Evolutionary conservation across 2,113 vertebrate genomes (phyloP).

Genomic region (Balaeniceps rex): DNA sequence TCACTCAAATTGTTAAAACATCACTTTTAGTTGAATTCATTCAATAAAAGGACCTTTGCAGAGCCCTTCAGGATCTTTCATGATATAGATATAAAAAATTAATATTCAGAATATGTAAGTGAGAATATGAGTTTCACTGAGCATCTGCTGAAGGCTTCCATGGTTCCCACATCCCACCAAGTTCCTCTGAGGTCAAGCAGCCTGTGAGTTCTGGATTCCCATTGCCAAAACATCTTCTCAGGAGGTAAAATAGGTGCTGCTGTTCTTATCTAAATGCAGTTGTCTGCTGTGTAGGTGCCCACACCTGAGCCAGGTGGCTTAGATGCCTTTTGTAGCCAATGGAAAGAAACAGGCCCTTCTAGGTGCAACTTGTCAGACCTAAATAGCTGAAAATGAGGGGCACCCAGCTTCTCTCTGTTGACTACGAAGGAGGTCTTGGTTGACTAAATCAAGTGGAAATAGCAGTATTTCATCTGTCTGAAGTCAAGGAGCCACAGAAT

Average conservation of each 20-base stretch:
- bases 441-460: background rate
- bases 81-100: background rate
- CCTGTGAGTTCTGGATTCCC: background rate
- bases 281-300: accelerated
- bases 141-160: background rate
- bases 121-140: background rate
- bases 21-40: background rate
- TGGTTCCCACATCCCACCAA: background rate
- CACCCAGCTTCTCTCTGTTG: background rate
- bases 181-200: background rate
- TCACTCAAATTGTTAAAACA: background rate
- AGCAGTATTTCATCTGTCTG: background rate
- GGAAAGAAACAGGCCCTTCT: background rate
- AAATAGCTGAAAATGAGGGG: background rate
- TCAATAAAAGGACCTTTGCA: background rate
- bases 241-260: background rate
- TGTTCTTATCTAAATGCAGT: background rate
- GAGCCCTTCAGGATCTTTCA: background rate
- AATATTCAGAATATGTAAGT: background rate
- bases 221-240: background rate
- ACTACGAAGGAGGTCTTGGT: background rate
- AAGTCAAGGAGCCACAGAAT: background rate
- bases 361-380: background rate
- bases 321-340: background rate
- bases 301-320: background rate